Evolutionary conservation across 1,140 invertebrate species (phyloP), one percentile per base, ranked within the genome.

Genomic region (Choristoneura fumiferana): DNA sequence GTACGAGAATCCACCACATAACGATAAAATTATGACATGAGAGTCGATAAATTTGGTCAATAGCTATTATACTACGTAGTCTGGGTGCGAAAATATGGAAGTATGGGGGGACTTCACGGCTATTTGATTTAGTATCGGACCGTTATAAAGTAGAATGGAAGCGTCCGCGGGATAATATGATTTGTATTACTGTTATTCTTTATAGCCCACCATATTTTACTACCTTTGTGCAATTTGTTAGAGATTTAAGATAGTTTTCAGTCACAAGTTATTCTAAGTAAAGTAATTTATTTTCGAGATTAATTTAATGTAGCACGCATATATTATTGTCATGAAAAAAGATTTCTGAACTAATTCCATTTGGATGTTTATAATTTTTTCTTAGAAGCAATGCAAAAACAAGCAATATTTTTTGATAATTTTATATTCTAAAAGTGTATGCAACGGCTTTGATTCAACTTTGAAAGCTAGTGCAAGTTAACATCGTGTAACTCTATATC

Each of bases 1-100:
- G 67, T 15, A 60, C 69, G 57, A 71, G 71, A 76, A 81, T 78
- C 54, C 58, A 59, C 62, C 67, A 73, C 78, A 80, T 81, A 83
- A 84, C 80, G 76, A 80, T 78, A 72, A 72, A 78, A 84, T 84
- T 82, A 82, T 77, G 81, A 82, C 80, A 76, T 70, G 67, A 81
- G 78, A 81, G 80, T 82, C 81, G 72, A 84, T 87, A 87, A 84
- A 86, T 87, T 84, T 82, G 75, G 75, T 83, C 84, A 84, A 84
- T 83, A 81, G 81, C 83, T 72, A 84, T 87, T 87, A 86, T 81
- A 84, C 71, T 79, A 74, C 81, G 74, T 75, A 83, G 79, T 84
- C 62, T 73, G 81, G 79, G 84, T 77, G 83, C 68, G 83, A 86
- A 86, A 86, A 87, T 86, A 82, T 86, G 78, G 80, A 80, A 81